Percentiles rank a stretch among this genome's conserved stretches.
phyloP scores from a whole-genome alignment of 2,113 vertebrate genomes.

The Edolisoma coerulescens region DNA sequence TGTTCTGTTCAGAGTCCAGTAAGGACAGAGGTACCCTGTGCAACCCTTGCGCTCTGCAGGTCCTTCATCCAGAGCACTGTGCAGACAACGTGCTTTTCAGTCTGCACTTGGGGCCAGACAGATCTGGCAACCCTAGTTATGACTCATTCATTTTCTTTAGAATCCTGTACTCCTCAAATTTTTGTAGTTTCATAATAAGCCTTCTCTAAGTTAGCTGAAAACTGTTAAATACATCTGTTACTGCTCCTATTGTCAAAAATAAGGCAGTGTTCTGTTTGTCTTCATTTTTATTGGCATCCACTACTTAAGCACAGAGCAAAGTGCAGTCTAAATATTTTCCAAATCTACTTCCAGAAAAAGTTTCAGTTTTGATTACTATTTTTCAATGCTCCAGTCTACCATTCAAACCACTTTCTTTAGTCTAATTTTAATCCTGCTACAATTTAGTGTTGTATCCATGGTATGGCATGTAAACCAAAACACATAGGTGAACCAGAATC shows the following conservation, averaged over 20 bases:
- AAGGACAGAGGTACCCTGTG: not conserved
- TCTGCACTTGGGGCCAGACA: not conserved
- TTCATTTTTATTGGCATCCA: conserved; percentile 22
- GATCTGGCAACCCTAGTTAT: conserved; percentile 15
- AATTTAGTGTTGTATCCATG: not conserved
- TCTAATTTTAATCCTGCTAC: not conserved
- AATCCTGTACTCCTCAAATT: conserved; percentile 7
- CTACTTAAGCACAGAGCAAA: not conserved
- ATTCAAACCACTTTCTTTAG: not conserved
- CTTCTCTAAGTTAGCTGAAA: conserved; percentile 8
- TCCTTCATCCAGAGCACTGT: not conserved
- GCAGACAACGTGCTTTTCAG: not conserved
- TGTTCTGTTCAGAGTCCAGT: not conserved
- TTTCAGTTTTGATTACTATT: not conserved
- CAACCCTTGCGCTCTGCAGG: not conserved
- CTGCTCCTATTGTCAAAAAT: conserved; percentile 7
- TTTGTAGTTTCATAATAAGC: conserved; percentile 31
- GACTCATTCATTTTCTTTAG: conserved; percentile 38
- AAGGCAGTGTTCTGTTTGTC: conserved; percentile 11
- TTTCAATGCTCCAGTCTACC: not conserved
- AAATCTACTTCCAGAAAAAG: conserved; percentile 19
- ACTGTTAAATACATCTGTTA: conserved; percentile 37
- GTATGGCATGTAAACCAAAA: not conserved
- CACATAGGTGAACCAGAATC: not conserved
- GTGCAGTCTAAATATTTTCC: conserved; percentile 29